These are phyloP conservation scores for Ptilonorhynchus violaceus DNA, from an alignment of 2,113 vertebrate genomes.

Conservation along the genomic window DNA sequence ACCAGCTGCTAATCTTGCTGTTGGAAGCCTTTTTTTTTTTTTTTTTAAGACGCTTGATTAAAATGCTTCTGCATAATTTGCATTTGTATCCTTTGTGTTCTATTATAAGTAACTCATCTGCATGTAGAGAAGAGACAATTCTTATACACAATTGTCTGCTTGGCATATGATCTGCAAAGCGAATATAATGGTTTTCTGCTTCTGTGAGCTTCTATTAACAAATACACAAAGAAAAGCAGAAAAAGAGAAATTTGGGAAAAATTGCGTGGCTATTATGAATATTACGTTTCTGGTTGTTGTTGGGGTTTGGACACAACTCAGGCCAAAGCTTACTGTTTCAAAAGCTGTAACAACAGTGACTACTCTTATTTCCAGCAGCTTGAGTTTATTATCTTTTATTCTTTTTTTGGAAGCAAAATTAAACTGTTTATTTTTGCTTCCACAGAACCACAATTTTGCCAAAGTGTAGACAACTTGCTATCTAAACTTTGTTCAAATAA, in stretches of 20 bases:
- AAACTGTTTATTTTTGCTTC: conserved; percentile 38
- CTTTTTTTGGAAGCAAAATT: neutral
- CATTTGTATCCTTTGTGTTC: neutral
- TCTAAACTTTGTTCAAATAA: conserved; percentile 26
- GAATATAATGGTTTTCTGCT: neutral
- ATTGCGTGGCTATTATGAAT: neutral
- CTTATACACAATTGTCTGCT: neutral
- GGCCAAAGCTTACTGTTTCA: neutral
- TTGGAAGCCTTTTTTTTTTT: neutral
- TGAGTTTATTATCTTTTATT: conserved; percentile 23
- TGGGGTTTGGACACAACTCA: neutral
- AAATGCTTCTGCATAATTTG: neutral
- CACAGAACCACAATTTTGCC: neutral
- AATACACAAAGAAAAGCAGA: neutral
- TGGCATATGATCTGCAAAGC: neutral
- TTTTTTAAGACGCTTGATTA: neutral
- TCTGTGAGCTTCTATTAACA: neutral
- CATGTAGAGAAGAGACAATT: neutral
- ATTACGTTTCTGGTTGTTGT: neutral
- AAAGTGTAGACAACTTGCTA: neutral
- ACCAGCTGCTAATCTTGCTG: neutral
- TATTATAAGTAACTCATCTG: conserved; percentile 5
- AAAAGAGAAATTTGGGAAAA: neutral
- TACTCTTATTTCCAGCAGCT: neutral
- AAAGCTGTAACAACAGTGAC: neutral